Conservation (phyloP, 2,797 vertebrate genomes). For the Natrix natrix region DNA sequence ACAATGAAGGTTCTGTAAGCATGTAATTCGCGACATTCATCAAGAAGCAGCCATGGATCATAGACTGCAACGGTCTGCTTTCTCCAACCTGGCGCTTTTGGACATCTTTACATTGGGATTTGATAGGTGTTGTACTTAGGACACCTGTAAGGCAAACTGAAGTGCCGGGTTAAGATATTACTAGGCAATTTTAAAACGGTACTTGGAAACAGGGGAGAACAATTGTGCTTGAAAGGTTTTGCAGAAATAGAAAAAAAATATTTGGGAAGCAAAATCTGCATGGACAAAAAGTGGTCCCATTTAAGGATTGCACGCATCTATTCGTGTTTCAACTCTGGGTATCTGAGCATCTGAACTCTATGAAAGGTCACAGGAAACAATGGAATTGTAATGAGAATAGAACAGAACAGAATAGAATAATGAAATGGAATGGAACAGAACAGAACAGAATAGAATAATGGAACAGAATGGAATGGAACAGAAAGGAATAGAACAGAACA, state of each 20-base stretch:
- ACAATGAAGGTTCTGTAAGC: constrained; percentile 8
- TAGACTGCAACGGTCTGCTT: not conserved
- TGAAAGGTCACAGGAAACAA: not conserved
- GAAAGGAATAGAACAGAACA: too few species aligned
- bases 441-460: too few species aligned
- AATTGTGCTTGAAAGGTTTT: not conserved
- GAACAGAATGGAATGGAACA: too few species aligned
- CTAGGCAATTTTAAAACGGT: not conserved
- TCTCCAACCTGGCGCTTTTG: not conserved
- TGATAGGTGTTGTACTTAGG: not conserved
- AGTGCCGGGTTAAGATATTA: not conserved
- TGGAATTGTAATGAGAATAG: not conserved
- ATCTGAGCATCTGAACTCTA: not conserved
- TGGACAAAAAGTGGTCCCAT: not conserved
- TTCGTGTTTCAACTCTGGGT: not conserved
- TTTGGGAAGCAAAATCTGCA: not conserved
- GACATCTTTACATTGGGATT: not conserved
- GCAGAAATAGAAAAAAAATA: not conserved
- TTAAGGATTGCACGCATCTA: not conserved
- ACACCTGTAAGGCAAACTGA: not conserved
- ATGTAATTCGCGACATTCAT: constrained; percentile 27
- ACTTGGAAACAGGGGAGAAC: not conserved
- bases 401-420: too few species aligned
- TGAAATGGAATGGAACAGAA: too few species aligned
- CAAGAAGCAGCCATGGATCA: not conserved